Conservation (phyloP, 37 sponge, comb jelly and placozoan genomes). For the Eunapius fragilis region DNA sequence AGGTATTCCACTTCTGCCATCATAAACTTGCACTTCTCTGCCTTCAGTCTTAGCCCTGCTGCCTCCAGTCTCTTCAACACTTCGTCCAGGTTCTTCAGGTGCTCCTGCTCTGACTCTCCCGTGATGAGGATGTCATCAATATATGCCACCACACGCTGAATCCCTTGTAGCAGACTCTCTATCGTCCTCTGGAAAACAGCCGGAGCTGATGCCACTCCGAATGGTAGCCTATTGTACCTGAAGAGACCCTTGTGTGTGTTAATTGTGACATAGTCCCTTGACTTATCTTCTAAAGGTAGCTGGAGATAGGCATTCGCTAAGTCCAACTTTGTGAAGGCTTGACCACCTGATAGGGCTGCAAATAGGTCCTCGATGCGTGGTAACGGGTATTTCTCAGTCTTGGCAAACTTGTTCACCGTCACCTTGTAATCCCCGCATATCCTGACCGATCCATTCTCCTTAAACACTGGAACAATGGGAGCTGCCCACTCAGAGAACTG, state of each 20-base stretch:
- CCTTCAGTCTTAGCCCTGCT: conserved; percentile 19
- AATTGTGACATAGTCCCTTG: conserved; percentile 10
- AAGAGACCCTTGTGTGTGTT: conserved; percentile 16
- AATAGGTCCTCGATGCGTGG: conserved; percentile 54
- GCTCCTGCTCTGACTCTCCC: conserved; percentile 13
- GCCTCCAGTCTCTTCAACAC: conserved; percentile 19
- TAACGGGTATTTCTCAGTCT: conserved; percentile 41
- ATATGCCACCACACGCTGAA: background rate
- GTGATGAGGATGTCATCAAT: conserved; percentile 24
- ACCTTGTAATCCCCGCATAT: conserved; percentile 58
- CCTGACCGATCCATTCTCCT: conserved; percentile 33
- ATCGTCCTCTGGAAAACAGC: conserved; percentile 31
- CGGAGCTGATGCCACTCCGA: conserved; percentile 29
- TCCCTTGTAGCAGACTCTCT: conserved; percentile 2
- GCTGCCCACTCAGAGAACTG: conserved; percentile 54
- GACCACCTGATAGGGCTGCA: conserved; percentile 28
- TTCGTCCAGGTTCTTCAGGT: conserved; percentile 26
- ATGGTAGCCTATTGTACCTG: too few relatives aligned
- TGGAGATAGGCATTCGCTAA: conserved; percentile 26
- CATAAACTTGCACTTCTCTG: conserved; percentile 27
- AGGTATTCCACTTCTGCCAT: conserved; percentile 29
- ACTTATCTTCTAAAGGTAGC: background rate
- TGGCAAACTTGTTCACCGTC: conserved; percentile 34
- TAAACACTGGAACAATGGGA: conserved; percentile 53
- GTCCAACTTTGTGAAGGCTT: conserved; percentile 15